These are phyloP conservation scores for Dicycla oo DNA, from an alignment of 2,888 invertebrate species.

Conservation along the genomic window DNA sequence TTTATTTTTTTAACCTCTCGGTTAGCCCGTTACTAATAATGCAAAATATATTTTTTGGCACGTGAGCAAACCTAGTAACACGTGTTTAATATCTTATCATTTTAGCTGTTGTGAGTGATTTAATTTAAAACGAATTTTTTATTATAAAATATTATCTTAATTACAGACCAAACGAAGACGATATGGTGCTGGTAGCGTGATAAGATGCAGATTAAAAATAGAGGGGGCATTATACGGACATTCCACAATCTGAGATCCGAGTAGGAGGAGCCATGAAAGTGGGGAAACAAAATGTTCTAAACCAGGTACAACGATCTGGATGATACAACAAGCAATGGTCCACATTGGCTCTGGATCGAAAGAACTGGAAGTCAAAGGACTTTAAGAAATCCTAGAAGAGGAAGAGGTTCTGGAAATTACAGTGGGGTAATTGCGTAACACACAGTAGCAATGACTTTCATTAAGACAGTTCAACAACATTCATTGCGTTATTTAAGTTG, in stretches of 20 bases:
- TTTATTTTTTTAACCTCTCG: background rate
- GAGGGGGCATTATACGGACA: background rate
- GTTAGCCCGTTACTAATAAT: background rate
- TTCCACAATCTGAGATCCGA: background rate
- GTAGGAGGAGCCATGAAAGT: background rate
- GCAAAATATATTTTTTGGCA: background rate
- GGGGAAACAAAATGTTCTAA: background rate
- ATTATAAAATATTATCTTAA: slow-evolving; percentile 16
- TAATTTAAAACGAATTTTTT: slow-evolving; percentile 31
- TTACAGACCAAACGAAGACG: slow-evolving; percentile 9
- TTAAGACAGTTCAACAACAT: no score
- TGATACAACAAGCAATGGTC: background rate
- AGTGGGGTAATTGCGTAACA: no score
- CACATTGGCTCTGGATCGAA: background rate
- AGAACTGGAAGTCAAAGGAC: background rate
- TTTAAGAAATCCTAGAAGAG: background rate
- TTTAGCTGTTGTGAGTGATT: slow-evolving; percentile 21
- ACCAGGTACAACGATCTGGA: background rate
- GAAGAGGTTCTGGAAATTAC: background rate
- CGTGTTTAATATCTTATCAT: slow-evolving; percentile 28
- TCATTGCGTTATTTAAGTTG: no score
- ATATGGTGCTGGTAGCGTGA: slow-evolving; percentile 15
- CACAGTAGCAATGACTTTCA: no score
- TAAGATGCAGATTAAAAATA: slow-evolving; percentile 29
- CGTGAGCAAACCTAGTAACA: slow-evolving; percentile 9